Conservation (phyloP, 2,888 invertebrate species). For the Sphaerophoria rueppellii region DNA sequence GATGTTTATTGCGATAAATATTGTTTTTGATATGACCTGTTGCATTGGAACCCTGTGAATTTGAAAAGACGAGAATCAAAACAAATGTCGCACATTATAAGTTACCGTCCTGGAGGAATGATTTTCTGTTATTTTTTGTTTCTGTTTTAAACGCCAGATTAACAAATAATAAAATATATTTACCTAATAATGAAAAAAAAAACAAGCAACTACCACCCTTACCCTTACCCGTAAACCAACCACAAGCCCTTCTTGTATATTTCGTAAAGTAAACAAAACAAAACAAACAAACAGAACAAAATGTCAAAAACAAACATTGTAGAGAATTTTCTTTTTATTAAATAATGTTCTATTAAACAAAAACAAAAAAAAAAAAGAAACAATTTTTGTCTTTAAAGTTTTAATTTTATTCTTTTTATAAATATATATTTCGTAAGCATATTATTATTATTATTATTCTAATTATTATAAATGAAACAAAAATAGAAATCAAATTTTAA, state of each 20-base stretch:
- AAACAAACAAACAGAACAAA: constrained; percentile 33
- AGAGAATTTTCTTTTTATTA: constrained; percentile 55
- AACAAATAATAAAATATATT: constrained; percentile 15
- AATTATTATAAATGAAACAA: constrained; percentile 48
- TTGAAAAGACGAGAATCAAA: constrained; percentile 49
- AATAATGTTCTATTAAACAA: constrained; percentile 26
- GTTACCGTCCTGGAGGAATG: constrained; percentile 48
- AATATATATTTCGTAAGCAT: constrained; percentile 58
- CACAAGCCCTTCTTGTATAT: constrained; percentile 67
- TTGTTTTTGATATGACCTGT: constrained; percentile 56
- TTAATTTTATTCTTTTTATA: constrained; percentile 53
- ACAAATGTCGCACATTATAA: constrained; percentile 15
- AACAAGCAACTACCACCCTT: constrained; percentile 47
- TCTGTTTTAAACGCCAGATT: constrained; percentile 20
- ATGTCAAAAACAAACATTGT: constrained; percentile 65
- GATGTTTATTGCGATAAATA: constrained; percentile 49
- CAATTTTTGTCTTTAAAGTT: constrained; percentile 46
- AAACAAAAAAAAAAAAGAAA: constrained; percentile 27
- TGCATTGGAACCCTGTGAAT: constrained; percentile 68
- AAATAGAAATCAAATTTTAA: constrained; percentile 69
- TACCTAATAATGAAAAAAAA: constrained; percentile 21
- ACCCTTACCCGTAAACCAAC: constrained; percentile 44
- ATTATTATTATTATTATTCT: constrained; percentile 63
- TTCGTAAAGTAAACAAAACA: constrained; percentile 59
- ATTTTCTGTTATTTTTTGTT: constrained; percentile 26